Evolutionary conservation across 2,113 vertebrate genomes (phyloP).

Genomic region (Dendropsophus ebraccatus): DNA sequence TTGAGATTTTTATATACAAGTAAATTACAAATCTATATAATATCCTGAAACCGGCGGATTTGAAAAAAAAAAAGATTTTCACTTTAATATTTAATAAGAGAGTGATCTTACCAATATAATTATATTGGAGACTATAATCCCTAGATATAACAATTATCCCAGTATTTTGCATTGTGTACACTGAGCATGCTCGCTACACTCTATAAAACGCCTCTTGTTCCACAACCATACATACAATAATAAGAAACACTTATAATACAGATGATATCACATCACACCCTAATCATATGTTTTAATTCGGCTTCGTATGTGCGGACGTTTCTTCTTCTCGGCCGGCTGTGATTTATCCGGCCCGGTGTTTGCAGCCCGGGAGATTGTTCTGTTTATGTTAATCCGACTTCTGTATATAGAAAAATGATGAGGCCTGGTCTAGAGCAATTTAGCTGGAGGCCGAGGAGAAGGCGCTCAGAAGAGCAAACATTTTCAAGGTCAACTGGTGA

Average conservation of each 20-base stretch:
- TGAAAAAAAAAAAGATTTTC: no score
- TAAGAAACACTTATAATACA: slow-evolving; percentile 13
- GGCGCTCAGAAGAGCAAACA: slow-evolving; percentile 93
- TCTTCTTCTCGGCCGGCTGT: slow-evolving; percentile 45
- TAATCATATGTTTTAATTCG: slow-evolving; percentile 3
- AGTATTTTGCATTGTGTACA: not conserved
- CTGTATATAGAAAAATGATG: slow-evolving; percentile 80
- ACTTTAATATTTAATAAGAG: no score
- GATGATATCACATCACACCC: not conserved
- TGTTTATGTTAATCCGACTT: slow-evolving; percentile 81
- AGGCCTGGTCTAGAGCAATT: slow-evolving; percentile 79
- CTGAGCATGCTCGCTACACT: not conserved
- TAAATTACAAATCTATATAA: no score
- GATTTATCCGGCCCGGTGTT: slow-evolving; percentile 61
- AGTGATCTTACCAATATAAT: not conserved
- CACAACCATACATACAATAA: slow-evolving; percentile 56
- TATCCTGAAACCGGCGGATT: no score
- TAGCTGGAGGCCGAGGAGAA: slow-evolving; percentile 80
- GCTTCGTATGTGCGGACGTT: slow-evolving; percentile 42
- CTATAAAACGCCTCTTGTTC: not conserved
- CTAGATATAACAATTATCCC: not conserved
- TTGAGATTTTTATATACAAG: no score
- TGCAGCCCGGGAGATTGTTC: slow-evolving; percentile 65
- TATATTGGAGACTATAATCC: not conserved
- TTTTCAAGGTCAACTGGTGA: slow-evolving; percentile 96